Evolutionary conservation across 2,797 vertebrate genomes (phyloP), one percentile per base, ranked within the genome.

Genomic region (Pantherophis alleghaniensis): DNA sequence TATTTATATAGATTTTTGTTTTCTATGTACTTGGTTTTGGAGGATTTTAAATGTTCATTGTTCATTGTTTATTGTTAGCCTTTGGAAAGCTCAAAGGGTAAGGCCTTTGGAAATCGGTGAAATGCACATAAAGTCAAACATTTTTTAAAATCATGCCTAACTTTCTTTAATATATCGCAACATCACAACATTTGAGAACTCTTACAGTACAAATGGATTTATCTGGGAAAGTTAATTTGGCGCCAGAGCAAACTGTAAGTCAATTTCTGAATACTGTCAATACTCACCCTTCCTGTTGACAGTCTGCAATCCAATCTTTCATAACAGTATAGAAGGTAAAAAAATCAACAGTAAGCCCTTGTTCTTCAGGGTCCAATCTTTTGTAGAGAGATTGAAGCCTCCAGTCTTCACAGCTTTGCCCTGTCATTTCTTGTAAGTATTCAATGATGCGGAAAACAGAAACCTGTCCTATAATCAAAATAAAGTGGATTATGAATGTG

Each of bases 391-490:
- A 96, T 66, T 63, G 95, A 74, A 98, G 96, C 32, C 93, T 94
- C 20, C 95, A 87, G 16, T 97, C 97, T 95, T 97, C 97, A 28
- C 95, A 79, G 32, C 92, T 95, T 56, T 90, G 95, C 26, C 97
- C 97, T 0, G 97, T 97, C 92, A 98, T 95, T 1, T 96, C 95
- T 93, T 97, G 97, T 87, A 98, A 92, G 86, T 97, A 98, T 74
- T 96, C 96, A 59, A 97, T 94, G 26, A 97, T 94, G 1, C 89
- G 95, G 83, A 93, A 91, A 74, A 97, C 97, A 63, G 96, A 88
- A 51, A 98, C 97, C 24, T 89, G 61, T 74, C 97, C 97, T 98
- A 86, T 20, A 92, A 90, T 93, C 94, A 91, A 22, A 92, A 60
- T 28, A 86, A 2, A 66, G 47, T 93, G 9, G 51, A 61, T 53